Evolutionary conservation across 2,888 invertebrate species (phyloP), one percentile per base, ranked within the genome.

Genomic region (Melipona bicolor): DNA sequence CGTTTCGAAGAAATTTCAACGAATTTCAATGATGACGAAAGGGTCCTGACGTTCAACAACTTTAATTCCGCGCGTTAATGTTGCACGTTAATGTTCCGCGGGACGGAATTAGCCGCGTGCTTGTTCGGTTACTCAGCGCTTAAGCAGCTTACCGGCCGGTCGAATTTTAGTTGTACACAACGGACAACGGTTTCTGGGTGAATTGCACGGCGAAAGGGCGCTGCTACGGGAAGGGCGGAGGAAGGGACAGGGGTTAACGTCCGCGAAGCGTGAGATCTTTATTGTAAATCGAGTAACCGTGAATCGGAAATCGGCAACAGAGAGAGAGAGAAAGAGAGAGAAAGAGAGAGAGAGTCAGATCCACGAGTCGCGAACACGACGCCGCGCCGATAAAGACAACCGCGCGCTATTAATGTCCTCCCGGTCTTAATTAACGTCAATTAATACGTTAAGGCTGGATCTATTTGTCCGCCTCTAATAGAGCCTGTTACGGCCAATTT

Each of bases 401-500:
- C 65, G 77, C 54, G 36, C 74, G 77, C 82, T 84, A 87, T 86
- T 86, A 81, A 87, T 83, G 79, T 61, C 69, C 64, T 71, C 83
- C 77, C 80, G 79, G 71, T 78, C 79, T 87, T 86, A 84, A 89
- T 89, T 86, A 89, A 89, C 74, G 84, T 83, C 89, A 86, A 86
- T 87, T 89, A 89, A 89, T 87, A 85, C 85, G 83, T 76, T 68
- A 68, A 50, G 84, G 36, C 77, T 77, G 79, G 64, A 76, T 79
- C 36, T 36, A 36, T 36, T 36, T 36, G 82, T 62, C 83, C 78
- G 77, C 52, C 81, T 56, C 64, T 80, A 83, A 79, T 81, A 77
- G 79, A 80, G 78, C 77, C 76, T 79, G 71, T 87, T 84, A 77
- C 72, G 68, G 74, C 64, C 81, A 83, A 86, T 88, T 84, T 82